Evolutionary conservation across 2,888 invertebrate species (phyloP), one percentile per base, ranked within the genome.

Genomic region (Acanthosepion pharaonis): DNA sequence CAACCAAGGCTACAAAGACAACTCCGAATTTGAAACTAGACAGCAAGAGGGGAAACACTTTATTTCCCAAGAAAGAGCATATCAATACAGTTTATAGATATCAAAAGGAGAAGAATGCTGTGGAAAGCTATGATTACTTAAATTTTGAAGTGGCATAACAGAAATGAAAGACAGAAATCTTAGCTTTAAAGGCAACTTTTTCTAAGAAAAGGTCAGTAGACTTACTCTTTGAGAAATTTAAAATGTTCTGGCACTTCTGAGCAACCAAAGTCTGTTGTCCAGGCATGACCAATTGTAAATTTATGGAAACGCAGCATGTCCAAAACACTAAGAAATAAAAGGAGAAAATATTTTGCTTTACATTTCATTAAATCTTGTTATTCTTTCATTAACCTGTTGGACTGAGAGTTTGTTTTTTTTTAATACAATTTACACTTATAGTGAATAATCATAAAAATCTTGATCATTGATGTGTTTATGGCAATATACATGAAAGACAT

Each of bases 271-370:
- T 99, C 99, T 0, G 99, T 99, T 33, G 98, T 98, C 99, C 99
- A 99, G 93, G 99, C 99, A 97, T 99, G 98, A 0, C 99, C 99
- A 97, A 99, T 99, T 15, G 99, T 99, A 97, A 99, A 97, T 98
- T 99, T 99, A 97, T 99, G 99, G 98, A 99, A 99, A 94, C 99
- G 98, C 95, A 99, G 98, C 99, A 99, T 99, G 98, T 99, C 99
- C 98, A 99, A 98, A 3, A 99, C 99, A 28, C 99, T 99, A 97
- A 33, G 96, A 95, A 55, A 33, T 94, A 51, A 92, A 92, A 94
- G 2, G 20, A n/a, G 4, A 48, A 51, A 92, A 25, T 18, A n/a
- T 78, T n/a, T 11, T n/a, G 18, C 28, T 64, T 78, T 78, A n/a
- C 6, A 78, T 78, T 78, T 51, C 51, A 51, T 51, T 51, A 15